Percentiles rank a stretch among this genome's conserved stretches.
These are phyloP conservation scores for Hyposoter dolosus DNA, from an alignment of 2,888 invertebrate species.

Conservation along the genomic window DNA sequence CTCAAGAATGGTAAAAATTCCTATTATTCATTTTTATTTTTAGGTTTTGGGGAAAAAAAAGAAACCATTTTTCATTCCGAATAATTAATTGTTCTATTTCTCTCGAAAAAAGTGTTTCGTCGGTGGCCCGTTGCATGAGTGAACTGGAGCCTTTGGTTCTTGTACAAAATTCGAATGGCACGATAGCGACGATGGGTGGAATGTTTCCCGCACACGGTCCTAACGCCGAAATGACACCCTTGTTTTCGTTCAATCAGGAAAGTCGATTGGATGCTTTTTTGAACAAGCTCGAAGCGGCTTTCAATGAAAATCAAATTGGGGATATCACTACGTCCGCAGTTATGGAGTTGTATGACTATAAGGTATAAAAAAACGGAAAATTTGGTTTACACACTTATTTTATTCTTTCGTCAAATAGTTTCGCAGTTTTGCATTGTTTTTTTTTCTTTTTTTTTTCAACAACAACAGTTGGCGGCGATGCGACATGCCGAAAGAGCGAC, in stretches of 20 bases:
- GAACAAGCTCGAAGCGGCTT: slow-evolving; percentile 84
- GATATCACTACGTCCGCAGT: slow-evolving; percentile 89
- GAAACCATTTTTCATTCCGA: not conserved
- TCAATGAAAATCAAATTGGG: slow-evolving; percentile 85
- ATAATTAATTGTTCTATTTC: slow-evolving; percentile 18
- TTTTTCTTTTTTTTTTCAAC: not conserved
- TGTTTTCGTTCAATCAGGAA: slow-evolving; percentile 85
- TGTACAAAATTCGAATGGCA: slow-evolving; percentile 76
- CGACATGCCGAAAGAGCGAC: slow-evolving; percentile 85
- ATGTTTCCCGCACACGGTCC: slow-evolving; percentile 78
- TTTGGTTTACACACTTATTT: not conserved
- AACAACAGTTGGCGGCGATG: slow-evolving; percentile 85
- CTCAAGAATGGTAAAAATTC: slow-evolving; percentile 81
- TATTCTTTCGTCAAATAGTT: slow-evolving; percentile 27
- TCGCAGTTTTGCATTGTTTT: not conserved
- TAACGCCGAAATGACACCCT: slow-evolving; percentile 81
- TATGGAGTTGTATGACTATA: slow-evolving; percentile 91
- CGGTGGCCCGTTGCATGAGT: slow-evolving; percentile 80
- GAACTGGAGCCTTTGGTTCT: slow-evolving; percentile 81
- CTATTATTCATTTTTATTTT: slow-evolving; percentile 47
- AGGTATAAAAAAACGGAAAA: slow-evolving; percentile 78
- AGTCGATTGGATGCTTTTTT: slow-evolving; percentile 86
- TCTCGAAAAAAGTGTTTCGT: slow-evolving; percentile 72
- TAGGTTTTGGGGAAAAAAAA: not conserved
- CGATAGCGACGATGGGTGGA: slow-evolving; percentile 31